These are phyloP conservation scores for Microcebus lehilahytsara DNA, from an alignment of 2,113 vertebrate species.

Conservation along the genomic window DNA sequence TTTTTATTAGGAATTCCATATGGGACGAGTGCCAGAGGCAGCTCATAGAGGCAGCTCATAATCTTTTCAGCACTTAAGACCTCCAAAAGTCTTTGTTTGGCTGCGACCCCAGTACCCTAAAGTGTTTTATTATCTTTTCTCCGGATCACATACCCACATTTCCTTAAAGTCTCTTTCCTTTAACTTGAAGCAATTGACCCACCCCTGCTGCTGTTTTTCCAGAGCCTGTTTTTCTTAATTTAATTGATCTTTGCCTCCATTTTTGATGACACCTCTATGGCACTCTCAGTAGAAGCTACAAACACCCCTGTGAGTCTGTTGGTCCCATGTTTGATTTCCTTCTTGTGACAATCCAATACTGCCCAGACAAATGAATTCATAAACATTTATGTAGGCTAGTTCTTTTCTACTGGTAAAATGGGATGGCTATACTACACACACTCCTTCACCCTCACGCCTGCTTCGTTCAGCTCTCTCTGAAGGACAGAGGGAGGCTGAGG, in stretches of 20 bases:
- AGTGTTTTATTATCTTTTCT: background rate
- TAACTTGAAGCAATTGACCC: too few species aligned
- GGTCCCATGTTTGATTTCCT: background rate
- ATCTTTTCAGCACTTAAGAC: background rate
- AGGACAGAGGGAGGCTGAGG: background rate
- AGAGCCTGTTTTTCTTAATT: background rate
- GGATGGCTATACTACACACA: background rate
- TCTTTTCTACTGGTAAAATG: background rate
- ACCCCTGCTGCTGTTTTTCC: background rate
- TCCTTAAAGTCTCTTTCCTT: background rate
- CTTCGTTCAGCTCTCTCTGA: background rate
- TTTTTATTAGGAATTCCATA: background rate
- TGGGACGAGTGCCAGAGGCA: background rate
- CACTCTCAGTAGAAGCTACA: background rate
- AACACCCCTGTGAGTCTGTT: background rate
- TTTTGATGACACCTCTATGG: background rate
- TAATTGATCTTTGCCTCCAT: background rate
- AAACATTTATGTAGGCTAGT: background rate
- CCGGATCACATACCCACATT: background rate
- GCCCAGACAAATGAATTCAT: background rate
- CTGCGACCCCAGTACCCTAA: background rate
- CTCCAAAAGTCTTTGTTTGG: background rate
- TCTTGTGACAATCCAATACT: background rate
- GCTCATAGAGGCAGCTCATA: accelerated
- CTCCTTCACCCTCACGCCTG: background rate